Evolutionary conservation across 2,888 invertebrate genomes (phyloP).

Genomic region (Ophioninae sp.): DNA sequence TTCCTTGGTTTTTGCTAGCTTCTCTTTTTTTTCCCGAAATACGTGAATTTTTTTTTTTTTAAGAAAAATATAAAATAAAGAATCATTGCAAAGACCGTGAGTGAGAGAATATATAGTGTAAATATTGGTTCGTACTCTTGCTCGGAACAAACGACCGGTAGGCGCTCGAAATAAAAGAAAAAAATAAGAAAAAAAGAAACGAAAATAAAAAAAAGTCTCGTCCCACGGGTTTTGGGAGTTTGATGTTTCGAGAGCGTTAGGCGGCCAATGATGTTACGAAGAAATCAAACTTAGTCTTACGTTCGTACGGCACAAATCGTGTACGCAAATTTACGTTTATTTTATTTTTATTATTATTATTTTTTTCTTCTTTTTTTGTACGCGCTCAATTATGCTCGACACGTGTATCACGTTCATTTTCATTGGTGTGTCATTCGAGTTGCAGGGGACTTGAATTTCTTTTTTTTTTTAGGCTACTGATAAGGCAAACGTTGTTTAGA

Average conservation of each 20-base stretch:
- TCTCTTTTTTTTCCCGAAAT: constrained; percentile 44
- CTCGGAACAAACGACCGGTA: constrained; percentile 57
- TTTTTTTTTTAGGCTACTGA: constrained; percentile 50
- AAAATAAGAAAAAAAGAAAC: constrained; percentile 23
- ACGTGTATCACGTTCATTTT: constrained; percentile 45
- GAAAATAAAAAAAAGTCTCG: constrained; percentile 26
- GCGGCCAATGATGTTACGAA: constrained; percentile 41
- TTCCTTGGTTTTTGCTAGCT: constrained; percentile 46
- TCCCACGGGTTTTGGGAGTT: constrained; percentile 43
- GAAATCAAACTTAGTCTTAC: constrained; percentile 72
- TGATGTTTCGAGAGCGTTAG: constrained; percentile 23
- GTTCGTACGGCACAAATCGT: constrained; percentile 68
- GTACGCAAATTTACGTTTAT: constrained; percentile 60
- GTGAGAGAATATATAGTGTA: constrained; percentile 73
- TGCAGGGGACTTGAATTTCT: constrained; percentile 55
- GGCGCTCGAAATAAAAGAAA: constrained; percentile 54
- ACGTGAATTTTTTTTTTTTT: constrained; percentile 58
- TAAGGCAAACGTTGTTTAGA: constrained; percentile 54
- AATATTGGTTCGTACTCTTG: constrained; percentile 74
- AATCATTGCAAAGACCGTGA: constrained; percentile 24
- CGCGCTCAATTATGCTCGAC: constrained; percentile 43
- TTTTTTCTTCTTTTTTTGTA: constrained; percentile 24
- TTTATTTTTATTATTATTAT: background rate
- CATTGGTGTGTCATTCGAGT: constrained; percentile 52
- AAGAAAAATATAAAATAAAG: constrained; percentile 39